Percentiles rank a stretch among this genome's conserved stretches.
Conservation (phyloP, 2,888 invertebrate genomes). For the Frankliniella intonsa region DNA sequence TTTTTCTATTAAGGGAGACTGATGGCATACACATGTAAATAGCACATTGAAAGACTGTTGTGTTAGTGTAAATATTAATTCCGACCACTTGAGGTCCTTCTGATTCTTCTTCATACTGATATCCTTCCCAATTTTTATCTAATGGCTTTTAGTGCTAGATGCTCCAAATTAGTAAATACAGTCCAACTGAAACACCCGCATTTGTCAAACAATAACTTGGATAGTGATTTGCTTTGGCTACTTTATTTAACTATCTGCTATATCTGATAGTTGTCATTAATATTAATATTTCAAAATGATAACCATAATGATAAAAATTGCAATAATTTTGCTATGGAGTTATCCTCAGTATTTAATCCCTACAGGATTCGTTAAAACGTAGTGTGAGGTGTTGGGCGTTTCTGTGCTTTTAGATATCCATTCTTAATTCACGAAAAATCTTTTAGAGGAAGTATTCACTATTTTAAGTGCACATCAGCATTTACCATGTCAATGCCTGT, state of each 20-base stretch:
- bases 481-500: not conserved
- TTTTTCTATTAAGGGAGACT: not conserved
- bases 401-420: not conserved
- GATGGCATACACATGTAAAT: not conserved
- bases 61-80: not conserved
- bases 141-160: not conserved
- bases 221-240: not conserved
- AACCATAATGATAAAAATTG: not conserved
- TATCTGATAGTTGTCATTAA: not conserved
- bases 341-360: not conserved
- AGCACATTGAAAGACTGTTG: not conserved
- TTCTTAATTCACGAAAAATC: not conserved
- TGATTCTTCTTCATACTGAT: not conserved
- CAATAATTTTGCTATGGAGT: not conserved
- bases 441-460: not conserved
- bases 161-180: not conserved
- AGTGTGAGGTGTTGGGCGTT: not conserved
- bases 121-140: not conserved
- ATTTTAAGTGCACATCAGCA: not conserved
- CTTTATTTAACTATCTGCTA: not conserved
- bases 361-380: not conserved
- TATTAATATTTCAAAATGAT: not conserved
- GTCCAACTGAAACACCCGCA: not conserved
- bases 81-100: not conserved
- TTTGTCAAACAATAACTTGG: not conserved